Conservation (phyloP, 2,113 vertebrate species). For the Labrus mixtus region DNA sequence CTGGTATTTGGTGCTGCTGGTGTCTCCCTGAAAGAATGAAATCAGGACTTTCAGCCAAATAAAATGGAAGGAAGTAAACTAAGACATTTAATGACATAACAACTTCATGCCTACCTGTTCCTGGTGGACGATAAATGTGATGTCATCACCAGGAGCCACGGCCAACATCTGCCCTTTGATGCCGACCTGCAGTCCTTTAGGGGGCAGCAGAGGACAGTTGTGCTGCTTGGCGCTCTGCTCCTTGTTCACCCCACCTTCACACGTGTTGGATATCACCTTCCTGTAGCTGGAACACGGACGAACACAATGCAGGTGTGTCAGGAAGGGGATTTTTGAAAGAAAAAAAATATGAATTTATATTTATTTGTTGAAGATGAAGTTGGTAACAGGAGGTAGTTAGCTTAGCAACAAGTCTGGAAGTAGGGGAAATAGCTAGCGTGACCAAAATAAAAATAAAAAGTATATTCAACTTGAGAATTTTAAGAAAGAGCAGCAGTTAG, state of each 20-base stretch:
- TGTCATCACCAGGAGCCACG: constrained; percentile 91
- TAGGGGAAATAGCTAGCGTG: no score
- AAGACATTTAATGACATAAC: background rate
- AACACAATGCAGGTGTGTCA: constrained; percentile 6
- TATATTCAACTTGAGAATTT: no score
- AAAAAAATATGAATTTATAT: no score
- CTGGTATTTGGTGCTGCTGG: constrained; percentile 93
- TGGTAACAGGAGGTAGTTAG: no score
- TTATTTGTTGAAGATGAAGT: no score
- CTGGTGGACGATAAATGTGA: constrained; percentile 92
- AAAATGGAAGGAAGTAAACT: background rate
- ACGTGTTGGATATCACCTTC: constrained; percentile 91
- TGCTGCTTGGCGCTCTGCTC: constrained; percentile 86
- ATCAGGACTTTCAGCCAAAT: background rate
- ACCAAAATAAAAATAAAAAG: no score
- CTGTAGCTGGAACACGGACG: constrained; percentile 87
- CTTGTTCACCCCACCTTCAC: constrained; percentile 93
- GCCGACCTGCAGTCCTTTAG: constrained; percentile 89
- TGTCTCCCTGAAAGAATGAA: constrained; percentile 86
- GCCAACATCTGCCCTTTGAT: constrained; percentile 89
- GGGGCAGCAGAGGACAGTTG: constrained; percentile 90
- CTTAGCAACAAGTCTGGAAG: no score
- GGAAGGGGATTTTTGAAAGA: no score
- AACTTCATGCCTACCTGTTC: constrained; percentile 84
- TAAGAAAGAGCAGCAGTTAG: no score